phyloP scores from a whole-genome alignment of 2,113 vertebrate genomes.

The Cochlearius cochlearius region DNA sequence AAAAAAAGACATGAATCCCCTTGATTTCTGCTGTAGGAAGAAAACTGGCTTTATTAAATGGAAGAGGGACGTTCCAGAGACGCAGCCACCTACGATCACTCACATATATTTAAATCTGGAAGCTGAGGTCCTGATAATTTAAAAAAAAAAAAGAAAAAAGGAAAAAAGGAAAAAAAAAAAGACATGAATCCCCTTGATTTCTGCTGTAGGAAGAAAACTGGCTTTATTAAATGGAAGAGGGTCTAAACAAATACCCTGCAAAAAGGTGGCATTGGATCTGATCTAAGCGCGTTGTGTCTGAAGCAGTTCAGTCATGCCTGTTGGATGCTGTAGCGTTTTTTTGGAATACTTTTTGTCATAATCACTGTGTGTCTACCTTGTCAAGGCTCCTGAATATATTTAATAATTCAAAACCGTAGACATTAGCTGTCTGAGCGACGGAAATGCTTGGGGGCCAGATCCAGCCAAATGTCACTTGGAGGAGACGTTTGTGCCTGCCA shows the following conservation, averaged over 20 bases:
- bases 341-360: background rate
- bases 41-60: background rate
- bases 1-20: background rate
- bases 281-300: background rate
- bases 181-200: background rate
- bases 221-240: background rate
- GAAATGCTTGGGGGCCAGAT: background rate
- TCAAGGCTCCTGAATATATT: background rate
- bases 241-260: background rate
- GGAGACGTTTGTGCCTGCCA: background rate
- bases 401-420: background rate
- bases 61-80: background rate
- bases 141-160: background rate
- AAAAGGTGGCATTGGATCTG: background rate
- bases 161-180: background rate
- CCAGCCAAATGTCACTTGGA: background rate
- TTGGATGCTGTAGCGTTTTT: background rate
- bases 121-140: background rate
- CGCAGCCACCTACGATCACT: background rate
- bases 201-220: background rate
- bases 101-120: rapidly evolving
- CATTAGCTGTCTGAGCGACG: background rate
- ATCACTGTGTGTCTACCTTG: background rate
- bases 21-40: background rate
- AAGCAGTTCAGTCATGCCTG: background rate